phyloP scores from a whole-genome alignment of 2,797 vertebrate species.

The Manis javanica region DNA sequence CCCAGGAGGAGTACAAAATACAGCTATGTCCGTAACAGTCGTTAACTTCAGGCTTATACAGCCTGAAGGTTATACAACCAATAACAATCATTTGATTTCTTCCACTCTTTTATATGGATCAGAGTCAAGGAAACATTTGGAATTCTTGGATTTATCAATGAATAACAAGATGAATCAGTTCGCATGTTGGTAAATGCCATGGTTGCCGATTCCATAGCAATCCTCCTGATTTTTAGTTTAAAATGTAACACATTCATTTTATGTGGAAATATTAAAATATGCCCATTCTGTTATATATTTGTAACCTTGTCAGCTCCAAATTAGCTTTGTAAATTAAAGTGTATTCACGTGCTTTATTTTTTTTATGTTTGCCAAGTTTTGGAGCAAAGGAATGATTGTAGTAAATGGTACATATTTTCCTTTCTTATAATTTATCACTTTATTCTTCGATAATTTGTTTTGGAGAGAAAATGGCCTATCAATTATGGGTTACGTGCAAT shows the following conservation, averaged over 20 bases:
- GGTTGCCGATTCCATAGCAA: not conserved
- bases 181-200: not conserved
- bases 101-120: not conserved
- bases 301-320: not conserved
- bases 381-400: conserved; percentile 26
- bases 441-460: conserved; percentile 60
- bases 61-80: not conserved
- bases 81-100: not conserved
- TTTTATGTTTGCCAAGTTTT: conserved; percentile 13
- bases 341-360: not conserved
- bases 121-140: conserved; percentile 42
- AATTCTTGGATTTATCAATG: conserved; percentile 27
- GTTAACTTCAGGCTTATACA: not conserved
- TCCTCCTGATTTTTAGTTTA: not conserved
- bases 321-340: conserved; percentile 45
- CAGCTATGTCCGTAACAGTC: not conserved
- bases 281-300: not conserved
- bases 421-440: conserved; percentile 65
- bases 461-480: conserved; percentile 61
- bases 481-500: conserved; percentile 79
- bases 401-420: conserved; percentile 74
- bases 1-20: not conserved
- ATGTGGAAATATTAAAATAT: conserved; percentile 14
- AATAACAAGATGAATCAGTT: not conserved
- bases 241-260: conserved; percentile 19